phyloP scores from a whole-genome alignment of 2,888 invertebrate species.

The Rhamphomyia laevipes region DNA sequence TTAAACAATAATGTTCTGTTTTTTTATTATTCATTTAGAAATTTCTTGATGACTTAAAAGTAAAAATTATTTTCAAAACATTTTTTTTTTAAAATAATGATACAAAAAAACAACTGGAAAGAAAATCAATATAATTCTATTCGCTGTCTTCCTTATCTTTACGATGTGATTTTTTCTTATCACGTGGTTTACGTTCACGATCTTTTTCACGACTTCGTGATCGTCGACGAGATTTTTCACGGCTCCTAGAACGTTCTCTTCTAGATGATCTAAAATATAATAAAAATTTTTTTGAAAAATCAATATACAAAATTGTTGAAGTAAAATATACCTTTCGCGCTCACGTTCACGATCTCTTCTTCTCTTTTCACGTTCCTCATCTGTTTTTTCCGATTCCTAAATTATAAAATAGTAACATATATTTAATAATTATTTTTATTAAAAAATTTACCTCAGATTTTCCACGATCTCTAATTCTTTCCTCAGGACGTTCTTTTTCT shows the following conservation, averaged over 20 bases:
- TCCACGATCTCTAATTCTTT: not conserved
- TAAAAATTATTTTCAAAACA: too few relatives aligned
- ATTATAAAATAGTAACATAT: conserved; percentile 1
- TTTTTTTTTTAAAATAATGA: too few relatives aligned
- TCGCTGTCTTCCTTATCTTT: conserved; percentile 65
- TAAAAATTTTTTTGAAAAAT: conserved; percentile 8
- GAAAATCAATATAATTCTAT: conserved; percentile 29
- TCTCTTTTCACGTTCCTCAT: conserved; percentile 14
- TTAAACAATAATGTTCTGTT: not conserved
- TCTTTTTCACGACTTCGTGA: conserved; percentile 45
- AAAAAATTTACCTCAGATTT: conserved; percentile 27
- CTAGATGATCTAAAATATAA: conserved; percentile 21
- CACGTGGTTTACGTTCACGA: conserved; percentile 55
- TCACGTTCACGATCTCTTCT: conserved; percentile 18
- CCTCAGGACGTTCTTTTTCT: conserved; percentile 1
- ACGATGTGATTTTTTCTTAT: conserved; percentile 58
- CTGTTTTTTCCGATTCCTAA: conserved; percentile 18
- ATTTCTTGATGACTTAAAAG: not conserved
- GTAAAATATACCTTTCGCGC: conserved; percentile 21
- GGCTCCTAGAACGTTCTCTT: conserved; percentile 47
- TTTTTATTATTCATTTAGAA: not conserved
- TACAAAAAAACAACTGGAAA: not conserved
- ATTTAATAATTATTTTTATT: not conserved
- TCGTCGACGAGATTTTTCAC: conserved; percentile 55
- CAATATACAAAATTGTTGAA: conserved; percentile 1